phyloP scores from a whole-genome alignment of 1,140 invertebrate species.

The Formica exsecta region DNA sequence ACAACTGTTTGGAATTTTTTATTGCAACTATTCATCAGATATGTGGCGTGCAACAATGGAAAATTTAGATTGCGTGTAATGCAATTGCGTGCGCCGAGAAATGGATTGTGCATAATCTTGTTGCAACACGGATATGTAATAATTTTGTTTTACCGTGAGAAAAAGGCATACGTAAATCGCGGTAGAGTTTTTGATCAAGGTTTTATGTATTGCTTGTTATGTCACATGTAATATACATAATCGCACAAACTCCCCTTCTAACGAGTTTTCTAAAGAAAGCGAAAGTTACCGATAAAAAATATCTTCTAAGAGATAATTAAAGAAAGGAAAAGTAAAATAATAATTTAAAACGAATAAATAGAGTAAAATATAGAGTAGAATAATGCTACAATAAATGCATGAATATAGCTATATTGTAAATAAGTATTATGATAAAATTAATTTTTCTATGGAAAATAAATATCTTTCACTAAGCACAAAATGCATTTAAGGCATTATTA shows the following conservation, averaged over 20 bases:
- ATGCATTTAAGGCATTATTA: background rate
- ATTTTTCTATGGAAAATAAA: too few relatives aligned
- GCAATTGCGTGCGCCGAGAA: constrained; percentile 26
- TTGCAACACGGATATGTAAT: constrained; percentile 10
- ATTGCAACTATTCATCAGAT: background rate
- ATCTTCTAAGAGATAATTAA: background rate
- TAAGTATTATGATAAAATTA: background rate
- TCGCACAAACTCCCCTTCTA: background rate
- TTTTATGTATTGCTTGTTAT: constrained; percentile 24
- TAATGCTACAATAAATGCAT: background rate
- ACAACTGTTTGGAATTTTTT: background rate
- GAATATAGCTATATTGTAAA: background rate
- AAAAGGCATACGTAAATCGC: constrained; percentile 33
- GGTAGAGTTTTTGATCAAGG: background rate
- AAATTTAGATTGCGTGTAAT: constrained; percentile 34
- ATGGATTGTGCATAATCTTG: constrained; percentile 2
- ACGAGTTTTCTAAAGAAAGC: constrained; percentile 4
- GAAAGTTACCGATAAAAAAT: background rate
- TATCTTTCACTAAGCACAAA: too few relatives aligned
- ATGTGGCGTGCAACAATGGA: background rate
- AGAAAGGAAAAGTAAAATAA: background rate
- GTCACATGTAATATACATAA: background rate
- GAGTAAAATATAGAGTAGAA: background rate
- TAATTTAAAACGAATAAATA: background rate
- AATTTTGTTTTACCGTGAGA: constrained; percentile 46